Base-by-base conservation (phyloP, 37 sponge, comb jelly and placozoan genomes). In the Halichondria panicea region DNA sequence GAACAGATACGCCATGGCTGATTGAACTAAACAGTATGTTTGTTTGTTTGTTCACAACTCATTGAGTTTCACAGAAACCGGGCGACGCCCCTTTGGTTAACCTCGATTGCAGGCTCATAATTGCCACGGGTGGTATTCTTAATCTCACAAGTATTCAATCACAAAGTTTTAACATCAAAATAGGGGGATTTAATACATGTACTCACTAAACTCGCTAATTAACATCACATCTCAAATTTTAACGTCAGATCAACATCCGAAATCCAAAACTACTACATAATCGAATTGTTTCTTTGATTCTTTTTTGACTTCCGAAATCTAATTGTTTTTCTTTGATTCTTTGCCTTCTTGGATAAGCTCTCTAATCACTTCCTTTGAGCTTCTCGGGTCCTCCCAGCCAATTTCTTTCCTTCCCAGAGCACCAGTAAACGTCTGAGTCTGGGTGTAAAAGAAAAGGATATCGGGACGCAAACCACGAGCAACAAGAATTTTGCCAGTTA, bases 321-420 rank as follows among this genome's bases (percentile, higher is more conserved):
- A 39, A 2, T 22, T 25, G 21, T 73, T 34, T 39, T 74, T 57
- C 55, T 66, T 77, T 52, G 31, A 27, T 40, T 84, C 69, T 36
- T 30, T 54, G 38, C 43, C 55, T 41, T 74, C 57, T 63, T 76
- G 31, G 28, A 77, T 40, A 27, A 77, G 30, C n/a, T 22, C 44
- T 3, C 32, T 63, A 33, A 84, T 27, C n/a, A 44, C 60, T 13
- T 72, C 75, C 56, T 73, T 43, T 80, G 74, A 78, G 1, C 62
- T 30, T 2, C 75, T 68, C 15, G 30, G 7, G 33, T n/a, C 31
- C 31, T 34, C 57, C 86, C 86, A 86, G 27, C 80, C 86, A 34
- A 86, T 43, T 41, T 79, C 74, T 56, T 77, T 43, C 12, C 40
- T 30, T 4, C 80, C 86, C 4, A 36, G 65, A 4, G 34, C 56